phyloP scores from a whole-genome alignment of 2,797 vertebrate genomes.

The Microtus californicus region DNA sequence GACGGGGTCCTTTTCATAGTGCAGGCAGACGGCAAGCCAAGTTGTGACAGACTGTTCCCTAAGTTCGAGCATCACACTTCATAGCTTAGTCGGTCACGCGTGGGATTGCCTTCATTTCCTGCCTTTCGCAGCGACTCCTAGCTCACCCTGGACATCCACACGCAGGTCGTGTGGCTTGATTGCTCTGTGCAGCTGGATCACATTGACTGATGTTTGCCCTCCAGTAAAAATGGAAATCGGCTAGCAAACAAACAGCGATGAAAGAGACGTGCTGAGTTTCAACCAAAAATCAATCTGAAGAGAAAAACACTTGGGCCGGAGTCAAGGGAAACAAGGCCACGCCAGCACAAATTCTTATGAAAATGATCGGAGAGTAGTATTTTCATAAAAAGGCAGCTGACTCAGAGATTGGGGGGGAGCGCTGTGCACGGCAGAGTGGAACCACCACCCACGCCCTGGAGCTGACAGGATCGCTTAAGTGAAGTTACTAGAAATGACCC shows the following conservation, averaged over 20 bases:
- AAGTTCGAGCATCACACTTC: not conserved
- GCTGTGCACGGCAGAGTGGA: conserved; percentile 43
- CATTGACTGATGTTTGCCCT: conserved; percentile 60
- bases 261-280: conserved; percentile 69
- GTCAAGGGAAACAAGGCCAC: conserved; percentile 84
- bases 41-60: not conserved
- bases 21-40: accelerated
- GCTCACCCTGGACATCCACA: not conserved
- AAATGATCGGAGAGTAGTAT: conserved; percentile 82
- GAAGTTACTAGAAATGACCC: conserved; percentile 40
- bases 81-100: not conserved
- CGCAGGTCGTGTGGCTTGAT: not conserved
- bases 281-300: conserved; percentile 81
- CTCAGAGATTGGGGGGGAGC: conserved; percentile 65
- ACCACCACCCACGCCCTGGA: not conserved
- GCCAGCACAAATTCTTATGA: conserved; percentile 83
- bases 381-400: conserved; percentile 84
- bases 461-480: not conserved
- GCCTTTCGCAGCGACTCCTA: not conserved
- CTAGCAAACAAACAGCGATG: conserved; percentile 57
- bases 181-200: conserved; percentile 27
- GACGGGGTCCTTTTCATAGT: not conserved
- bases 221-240: conserved; percentile 81
- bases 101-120: not conserved
- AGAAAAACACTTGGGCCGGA: conserved; percentile 83